A percentile compares a stretch with the other conserved stretches of the same genome.
Evolutionary conservation across 2,797 vertebrate genomes (phyloP).

Genomic region (Rallus crepitans): DNA sequence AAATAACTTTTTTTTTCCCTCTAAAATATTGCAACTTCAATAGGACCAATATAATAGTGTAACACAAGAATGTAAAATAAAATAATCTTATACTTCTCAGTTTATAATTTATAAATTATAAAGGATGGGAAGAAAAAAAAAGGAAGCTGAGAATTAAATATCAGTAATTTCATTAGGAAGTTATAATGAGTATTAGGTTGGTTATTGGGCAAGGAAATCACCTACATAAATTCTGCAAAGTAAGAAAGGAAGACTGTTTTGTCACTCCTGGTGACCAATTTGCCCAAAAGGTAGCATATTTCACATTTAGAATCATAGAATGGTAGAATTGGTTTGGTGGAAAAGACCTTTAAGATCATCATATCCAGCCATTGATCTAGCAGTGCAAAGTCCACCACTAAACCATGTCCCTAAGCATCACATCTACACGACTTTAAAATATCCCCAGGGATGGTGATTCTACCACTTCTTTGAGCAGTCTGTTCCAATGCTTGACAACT

Average conservation of each 20-base stretch:
- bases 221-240: background rate
- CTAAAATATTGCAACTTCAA: background rate
- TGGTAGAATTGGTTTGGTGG: too few species aligned
- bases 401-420: too few species aligned
- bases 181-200: background rate
- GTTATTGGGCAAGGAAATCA: background rate
- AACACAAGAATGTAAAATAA: background rate
- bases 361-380: too few species aligned
- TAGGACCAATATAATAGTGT: background rate
- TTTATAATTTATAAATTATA: background rate
- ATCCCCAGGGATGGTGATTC: too few species aligned
- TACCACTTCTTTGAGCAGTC: too few species aligned
- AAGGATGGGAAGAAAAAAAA: background rate
- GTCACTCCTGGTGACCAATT: background rate
- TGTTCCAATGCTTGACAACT: too few species aligned
- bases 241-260: fast-evolving
- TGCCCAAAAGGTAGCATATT: background rate
- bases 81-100: background rate
- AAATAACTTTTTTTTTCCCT: background rate
- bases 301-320: background rate
- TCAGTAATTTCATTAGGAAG: background rate
- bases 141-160: background rate
- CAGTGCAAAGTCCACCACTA: too few species aligned
- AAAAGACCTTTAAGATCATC: too few species aligned
- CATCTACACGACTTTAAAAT: too few species aligned